A percentile compares a stretch with the other conserved stretches of the same genome.
These are phyloP conservation scores for Parnassius apollo DNA, from an alignment of 2,888 invertebrate species.

Conservation along the genomic window DNA sequence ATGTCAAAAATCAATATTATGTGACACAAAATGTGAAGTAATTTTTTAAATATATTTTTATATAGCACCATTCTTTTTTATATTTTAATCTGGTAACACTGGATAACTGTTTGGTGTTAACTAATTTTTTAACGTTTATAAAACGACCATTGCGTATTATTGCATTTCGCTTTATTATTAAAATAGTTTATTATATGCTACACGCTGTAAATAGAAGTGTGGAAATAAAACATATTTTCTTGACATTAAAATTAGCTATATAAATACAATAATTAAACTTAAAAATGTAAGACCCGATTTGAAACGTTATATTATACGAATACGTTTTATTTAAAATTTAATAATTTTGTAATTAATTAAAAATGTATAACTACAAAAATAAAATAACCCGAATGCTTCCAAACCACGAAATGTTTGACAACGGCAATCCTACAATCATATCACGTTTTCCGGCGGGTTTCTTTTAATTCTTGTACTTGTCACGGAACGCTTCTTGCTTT, in stretches of 20 bases:
- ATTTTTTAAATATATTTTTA: neutral
- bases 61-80: constrained; percentile 5
- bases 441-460: constrained; percentile 1
- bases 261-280: too few relatives aligned
- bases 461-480: neutral
- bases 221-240: too few relatives aligned
- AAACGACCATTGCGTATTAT: too few relatives aligned
- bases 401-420: neutral
- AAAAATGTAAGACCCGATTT: too few relatives aligned
- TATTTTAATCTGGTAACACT: constrained; percentile 1
- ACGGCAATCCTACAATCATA: constrained; percentile 2
- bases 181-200: too few relatives aligned
- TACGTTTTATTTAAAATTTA: too few relatives aligned
- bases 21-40: too few relatives aligned
- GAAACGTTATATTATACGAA: too few relatives aligned
- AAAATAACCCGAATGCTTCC: constrained; percentile 3
- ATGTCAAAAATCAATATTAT: too few relatives aligned
- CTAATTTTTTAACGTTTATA: neutral
- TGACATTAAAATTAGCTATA: too few relatives aligned
- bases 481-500: constrained; percentile 8
- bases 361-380: neutral
- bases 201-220: too few relatives aligned
- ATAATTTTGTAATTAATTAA: neutral
- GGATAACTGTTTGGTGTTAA: neutral
- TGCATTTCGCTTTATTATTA: too few relatives aligned